A percentile compares a stretch with the other conserved stretches of the same genome.
phyloP scores from a whole-genome alignment of 2,797 vertebrate species.

The Pangasius sanitwongsei region DNA sequence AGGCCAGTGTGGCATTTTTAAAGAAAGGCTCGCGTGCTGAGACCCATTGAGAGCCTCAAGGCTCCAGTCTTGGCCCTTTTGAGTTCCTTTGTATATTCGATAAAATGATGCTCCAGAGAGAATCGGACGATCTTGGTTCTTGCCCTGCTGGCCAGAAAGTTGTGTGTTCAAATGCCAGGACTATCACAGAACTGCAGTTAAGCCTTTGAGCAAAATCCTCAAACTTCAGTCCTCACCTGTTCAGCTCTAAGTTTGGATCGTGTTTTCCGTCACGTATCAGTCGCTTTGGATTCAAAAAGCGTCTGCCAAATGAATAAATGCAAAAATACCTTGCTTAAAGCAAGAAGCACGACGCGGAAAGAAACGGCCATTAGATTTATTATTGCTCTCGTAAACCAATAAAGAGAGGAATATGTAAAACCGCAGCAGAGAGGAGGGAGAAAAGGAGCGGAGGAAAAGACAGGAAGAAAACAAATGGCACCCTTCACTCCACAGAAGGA shows the following conservation, averaged over 20 bases:
- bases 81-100: constrained; percentile 27
- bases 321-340: constrained; percentile 12
- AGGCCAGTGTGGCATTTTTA: constrained; percentile 26
- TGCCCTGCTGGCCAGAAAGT: background rate
- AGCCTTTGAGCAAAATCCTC: background rate
- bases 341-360: background rate
- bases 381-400: constrained; percentile 53
- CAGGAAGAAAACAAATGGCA: constrained; percentile 70
- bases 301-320: background rate
- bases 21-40: constrained; percentile 17
- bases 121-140: background rate
- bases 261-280: background rate
- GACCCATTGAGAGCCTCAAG: constrained; percentile 22
- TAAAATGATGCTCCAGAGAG: background rate
- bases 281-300: background rate
- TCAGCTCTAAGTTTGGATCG: background rate
- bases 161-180: background rate
- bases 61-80: constrained; percentile 25
- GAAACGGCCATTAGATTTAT: constrained; percentile 46
- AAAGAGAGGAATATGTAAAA: constrained; percentile 57
- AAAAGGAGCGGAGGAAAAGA: constrained; percentile 43
- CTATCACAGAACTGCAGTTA: background rate
- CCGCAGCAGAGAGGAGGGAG: constrained; percentile 5
- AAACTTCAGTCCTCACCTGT: background rate
- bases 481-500: constrained; percentile 63